These are phyloP conservation scores for Strigamia transsilvanica DNA, from an alignment of 2,888 invertebrate genomes.

Conservation along the genomic window DNA sequence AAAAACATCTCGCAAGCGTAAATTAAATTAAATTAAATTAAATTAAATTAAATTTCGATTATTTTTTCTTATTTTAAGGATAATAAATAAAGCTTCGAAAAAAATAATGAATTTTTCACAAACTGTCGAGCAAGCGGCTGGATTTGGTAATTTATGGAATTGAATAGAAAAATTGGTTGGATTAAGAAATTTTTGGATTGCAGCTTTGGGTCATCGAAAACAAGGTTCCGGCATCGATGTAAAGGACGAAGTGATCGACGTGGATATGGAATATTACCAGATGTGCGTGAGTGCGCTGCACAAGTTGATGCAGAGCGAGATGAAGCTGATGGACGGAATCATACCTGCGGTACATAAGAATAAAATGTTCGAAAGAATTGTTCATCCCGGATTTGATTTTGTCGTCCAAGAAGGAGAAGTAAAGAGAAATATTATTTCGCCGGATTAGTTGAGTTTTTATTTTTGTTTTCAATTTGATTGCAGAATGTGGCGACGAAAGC, in stretches of 20 bases:
- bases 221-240: conserved; percentile 57
- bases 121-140: conserved; percentile 78
- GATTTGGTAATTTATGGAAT: conserved; percentile 69
- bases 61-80: conserved; percentile 58
- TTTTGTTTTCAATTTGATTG: conserved; percentile 56
- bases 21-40: conserved; percentile 61
- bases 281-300: conserved; percentile 82
- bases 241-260: conserved; percentile 56
- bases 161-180: background rate
- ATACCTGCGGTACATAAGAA: conserved; percentile 83
- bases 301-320: conserved; percentile 84
- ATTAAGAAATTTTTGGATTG: background rate
- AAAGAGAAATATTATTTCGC: conserved; percentile 54
- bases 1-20: conserved; percentile 84
- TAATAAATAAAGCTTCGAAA: conserved; percentile 65
- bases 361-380: conserved; percentile 82
- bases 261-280: conserved; percentile 82
- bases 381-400: conserved; percentile 83
- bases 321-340: conserved; percentile 81
- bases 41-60: conserved; percentile 23
- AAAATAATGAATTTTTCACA: conserved; percentile 82
- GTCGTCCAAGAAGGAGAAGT: conserved; percentile 88
- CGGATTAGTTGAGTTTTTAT: background rate
- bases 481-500: conserved; percentile 78
- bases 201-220: conserved; percentile 57